Evolutionary conservation across 2,888 invertebrate species (phyloP), one percentile per base, ranked within the genome.

Genomic region (Hydraecia micacea): DNA sequence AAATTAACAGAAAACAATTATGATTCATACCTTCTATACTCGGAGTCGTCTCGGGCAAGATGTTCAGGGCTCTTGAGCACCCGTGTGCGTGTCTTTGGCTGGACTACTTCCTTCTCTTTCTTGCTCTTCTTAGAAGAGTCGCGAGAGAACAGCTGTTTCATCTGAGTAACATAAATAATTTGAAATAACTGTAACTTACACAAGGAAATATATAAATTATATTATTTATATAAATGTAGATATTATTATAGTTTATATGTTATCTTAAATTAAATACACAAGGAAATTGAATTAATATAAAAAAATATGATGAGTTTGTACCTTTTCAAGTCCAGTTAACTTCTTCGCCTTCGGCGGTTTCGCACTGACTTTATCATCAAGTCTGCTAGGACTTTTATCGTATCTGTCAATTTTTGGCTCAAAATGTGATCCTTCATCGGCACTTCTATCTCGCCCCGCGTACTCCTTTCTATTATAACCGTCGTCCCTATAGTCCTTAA

Each of bases 121-220:
- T 97, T 97, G 96, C 97, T 97, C 96, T 97, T 98, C 96, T 98
- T 98, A 77, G 97, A 97, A 95, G 97, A 97, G 93, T 97, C 97
- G 91, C 98, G 97, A 90, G 97, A 98, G 95, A 98, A 98, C 90
- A 98, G 97, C 94, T 98, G 98, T 92, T 98, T 98, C 88, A 98
- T 97, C 97, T 98, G 85, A 73, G 36, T n/a, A 63, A 36, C 6
- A 36, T 36, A 63, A 63, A 63, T 25, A 25, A 63, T 25, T 36
- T 36, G 25, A 36, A 63, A 36, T 25, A 63, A 11, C 25, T 63
- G 7, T 62, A 62, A 9, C 1, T 21, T 62, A 25, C 25, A 13
- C 2, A 36, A 36, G 25, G 11, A 36, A 72, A 46, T n/a, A n/a
- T n/a, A n/a, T n/a, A n/a, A n/a, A n/a, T n/a, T n/a, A n/a, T n/a